A percentile compares a stretch with the other conserved stretches of the same genome.
Conservation (phyloP, 2,113 vertebrate genomes). For the Asarcornis scutulata region DNA sequence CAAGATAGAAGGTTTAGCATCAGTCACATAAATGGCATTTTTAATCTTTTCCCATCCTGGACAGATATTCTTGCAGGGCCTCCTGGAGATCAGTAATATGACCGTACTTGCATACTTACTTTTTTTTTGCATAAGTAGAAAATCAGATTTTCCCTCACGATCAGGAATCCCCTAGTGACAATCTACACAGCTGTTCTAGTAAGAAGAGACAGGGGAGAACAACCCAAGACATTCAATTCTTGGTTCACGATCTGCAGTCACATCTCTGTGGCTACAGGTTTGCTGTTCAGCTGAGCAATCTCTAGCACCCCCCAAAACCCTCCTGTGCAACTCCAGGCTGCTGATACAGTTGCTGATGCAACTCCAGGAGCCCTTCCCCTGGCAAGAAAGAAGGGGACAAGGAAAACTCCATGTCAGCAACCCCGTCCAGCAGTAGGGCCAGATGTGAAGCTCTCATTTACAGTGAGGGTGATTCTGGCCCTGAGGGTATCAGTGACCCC, state of each 20-base stretch:
- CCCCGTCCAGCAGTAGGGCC: neutral
- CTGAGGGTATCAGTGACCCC: neutral
- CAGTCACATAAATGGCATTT: constrained; percentile 16
- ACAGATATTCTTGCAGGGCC: neutral
- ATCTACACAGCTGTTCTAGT: neutral
- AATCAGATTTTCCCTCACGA: neutral
- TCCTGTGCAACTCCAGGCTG: neutral
- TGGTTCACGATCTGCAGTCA: neutral
- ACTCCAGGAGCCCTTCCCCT: neutral
- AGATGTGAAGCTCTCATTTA: neutral
- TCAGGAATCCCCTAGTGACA: neutral
- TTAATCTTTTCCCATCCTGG: constrained; percentile 23
- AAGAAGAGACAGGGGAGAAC: neutral
- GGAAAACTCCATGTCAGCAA: neutral
- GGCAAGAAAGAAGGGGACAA: neutral
- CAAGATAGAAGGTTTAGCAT: constrained; percentile 6
- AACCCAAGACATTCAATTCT: neutral
- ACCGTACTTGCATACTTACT: neutral
- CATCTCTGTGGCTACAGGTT: neutral
- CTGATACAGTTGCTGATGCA: neutral
- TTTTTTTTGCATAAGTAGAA: neutral
- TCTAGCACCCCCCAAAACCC: neutral
- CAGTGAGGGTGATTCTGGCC: neutral
- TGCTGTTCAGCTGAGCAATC: neutral
- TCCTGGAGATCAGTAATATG: neutral